Evolutionary conservation across 1,140 invertebrate species (phyloP).

Genomic region (Penaeus vannamei): DNA sequence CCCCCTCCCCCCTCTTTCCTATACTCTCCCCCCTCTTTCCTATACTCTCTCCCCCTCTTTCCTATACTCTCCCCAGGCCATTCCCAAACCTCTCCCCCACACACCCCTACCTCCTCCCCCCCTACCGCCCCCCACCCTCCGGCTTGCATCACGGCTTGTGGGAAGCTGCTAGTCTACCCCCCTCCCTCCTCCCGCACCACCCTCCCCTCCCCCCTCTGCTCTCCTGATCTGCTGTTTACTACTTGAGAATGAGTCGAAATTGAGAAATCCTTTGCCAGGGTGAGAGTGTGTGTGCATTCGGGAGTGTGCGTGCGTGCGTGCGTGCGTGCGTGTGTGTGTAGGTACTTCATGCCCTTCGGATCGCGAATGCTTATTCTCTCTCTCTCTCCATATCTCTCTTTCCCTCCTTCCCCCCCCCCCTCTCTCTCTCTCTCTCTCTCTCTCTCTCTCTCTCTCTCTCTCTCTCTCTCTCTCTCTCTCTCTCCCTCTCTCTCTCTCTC

Average conservation of each 20-base stretch:
- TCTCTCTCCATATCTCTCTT: background rate
- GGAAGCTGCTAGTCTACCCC: background rate
- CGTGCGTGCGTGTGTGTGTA: no score
- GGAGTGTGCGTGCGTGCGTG: no score
- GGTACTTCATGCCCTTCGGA: no score
- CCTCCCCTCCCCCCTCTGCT: background rate
- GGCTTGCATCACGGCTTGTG: no score
- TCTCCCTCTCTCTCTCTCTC: slow-evolving; percentile 1
- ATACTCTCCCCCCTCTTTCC: background rate
- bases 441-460: background rate
- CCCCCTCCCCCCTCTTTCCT: background rate
- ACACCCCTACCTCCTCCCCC: background rate
- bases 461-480: background rate
- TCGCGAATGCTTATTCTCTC: background rate
- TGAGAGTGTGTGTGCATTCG: no score
- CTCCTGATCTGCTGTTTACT: background rate
- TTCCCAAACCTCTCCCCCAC: background rate
- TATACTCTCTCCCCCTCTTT: no score
- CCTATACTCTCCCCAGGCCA: background rate
- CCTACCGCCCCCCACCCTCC: background rate
- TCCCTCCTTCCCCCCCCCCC: background rate
- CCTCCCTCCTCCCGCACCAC: background rate
- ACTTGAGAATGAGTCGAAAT: no score
- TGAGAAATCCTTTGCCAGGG: no score
- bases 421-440: slow-evolving; percentile 21